Evolutionary conservation across 2,113 vertebrate species (phyloP), one percentile per base, ranked within the genome.

Genomic region (Oryzias curvinotus): DNA sequence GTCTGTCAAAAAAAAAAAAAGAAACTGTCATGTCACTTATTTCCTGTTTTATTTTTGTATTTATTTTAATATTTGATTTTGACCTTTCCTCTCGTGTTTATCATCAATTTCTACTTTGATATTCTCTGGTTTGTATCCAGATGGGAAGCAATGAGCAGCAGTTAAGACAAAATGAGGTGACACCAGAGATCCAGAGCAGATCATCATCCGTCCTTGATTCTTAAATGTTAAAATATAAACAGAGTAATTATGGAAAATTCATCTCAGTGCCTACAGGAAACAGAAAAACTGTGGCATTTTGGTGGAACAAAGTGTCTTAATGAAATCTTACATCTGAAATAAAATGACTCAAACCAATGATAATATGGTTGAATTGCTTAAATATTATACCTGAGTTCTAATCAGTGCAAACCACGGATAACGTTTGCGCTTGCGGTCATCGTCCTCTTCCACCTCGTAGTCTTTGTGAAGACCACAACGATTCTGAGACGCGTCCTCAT

Each of bases 141-240:
- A 71, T 4, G 0, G 23, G 62, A 93, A 87, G 80, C 92, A 93
- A 65, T 92, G 91, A 68, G 91, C 91, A 1, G 92, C 90, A 44
- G 92, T 92, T 69, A 92, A 46, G 56, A 93, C 13, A 26, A 91
- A 91, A n/a, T 53, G 52, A 0, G 73, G 18, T 0, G 73, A 73
- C 75, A 92, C 87, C 67, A 93, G 70, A 54, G 91, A 84, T 26
- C 91, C 92, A 0, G 87, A 0, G 59, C 92, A 36, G 8, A 36
- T 2, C 3, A 12, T 3, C 36, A 3, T 1, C 36, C 36, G 2
- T 2, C 3, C 10, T 10, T 36, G 8, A 10, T 2, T 36, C 36
- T 36, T 36, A 36, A 36, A 36, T 10, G 8, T 12, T 36, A 12
- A 36, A 36, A 36, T 13, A 12, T 36, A 36, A 36, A 36, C 36